These are phyloP conservation scores for Stegodyphus dumicola DNA, from an alignment of 1,140 invertebrate species.

Conservation along the genomic window DNA sequence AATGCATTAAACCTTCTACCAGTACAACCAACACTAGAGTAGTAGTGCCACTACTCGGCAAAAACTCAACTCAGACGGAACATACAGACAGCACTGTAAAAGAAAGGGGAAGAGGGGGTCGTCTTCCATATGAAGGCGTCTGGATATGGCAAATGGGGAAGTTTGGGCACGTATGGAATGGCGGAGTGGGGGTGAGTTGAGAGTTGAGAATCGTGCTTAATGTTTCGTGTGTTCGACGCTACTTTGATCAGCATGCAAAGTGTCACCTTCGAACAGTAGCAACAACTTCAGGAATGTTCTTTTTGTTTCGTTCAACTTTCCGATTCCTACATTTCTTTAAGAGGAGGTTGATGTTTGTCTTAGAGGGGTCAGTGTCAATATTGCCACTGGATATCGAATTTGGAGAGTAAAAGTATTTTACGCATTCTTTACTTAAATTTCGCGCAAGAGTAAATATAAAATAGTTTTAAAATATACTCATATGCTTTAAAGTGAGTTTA, in stretches of 20 bases:
- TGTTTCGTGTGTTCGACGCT: slow-evolving; percentile 44
- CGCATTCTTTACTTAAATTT: no score
- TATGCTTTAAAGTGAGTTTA: no score
- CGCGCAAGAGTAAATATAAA: no score
- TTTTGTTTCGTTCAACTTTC: slow-evolving; percentile 10
- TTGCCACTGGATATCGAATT: neutral
- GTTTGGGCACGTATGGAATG: slow-evolving; percentile 6
- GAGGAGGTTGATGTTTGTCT: neutral
- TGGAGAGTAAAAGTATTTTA: no score
- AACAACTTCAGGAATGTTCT: slow-evolving; percentile 46
- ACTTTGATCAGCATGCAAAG: slow-evolving; percentile 55
- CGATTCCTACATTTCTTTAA: neutral
- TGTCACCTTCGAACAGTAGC: slow-evolving; percentile 50
- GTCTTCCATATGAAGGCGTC: slow-evolving; percentile 20
- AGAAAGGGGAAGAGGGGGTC: neutral
- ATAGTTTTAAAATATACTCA: no score
- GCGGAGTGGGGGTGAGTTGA: neutral
- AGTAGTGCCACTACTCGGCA: neutral
- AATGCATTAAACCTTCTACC: slow-evolving; percentile 21
- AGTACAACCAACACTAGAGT: neutral
- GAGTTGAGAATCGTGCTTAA: slow-evolving; percentile 45
- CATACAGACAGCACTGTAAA: neutral
- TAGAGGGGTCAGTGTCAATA: slow-evolving; percentile 1
- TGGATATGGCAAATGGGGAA: slow-evolving; percentile 31
- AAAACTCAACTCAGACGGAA: neutral